A percentile compares a stretch with the other conserved stretches of the same genome.
Evolutionary conservation across 92 coral and sea anemone species (phyloP).

Genomic region (Porites rus): DNA sequence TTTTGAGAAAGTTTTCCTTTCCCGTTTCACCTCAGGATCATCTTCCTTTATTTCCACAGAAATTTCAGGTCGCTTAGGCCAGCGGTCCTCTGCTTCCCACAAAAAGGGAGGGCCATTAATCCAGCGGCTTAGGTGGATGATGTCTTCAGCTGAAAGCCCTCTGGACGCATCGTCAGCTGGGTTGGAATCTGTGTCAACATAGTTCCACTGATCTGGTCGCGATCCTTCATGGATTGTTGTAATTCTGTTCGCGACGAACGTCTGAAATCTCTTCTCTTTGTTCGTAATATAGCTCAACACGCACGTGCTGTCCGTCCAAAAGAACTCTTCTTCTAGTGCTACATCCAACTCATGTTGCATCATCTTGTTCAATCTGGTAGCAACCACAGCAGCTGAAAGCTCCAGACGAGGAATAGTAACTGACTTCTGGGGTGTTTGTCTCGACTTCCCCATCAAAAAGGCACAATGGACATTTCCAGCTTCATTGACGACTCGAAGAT

Average conservation of each 20-base stretch:
- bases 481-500: slow-evolving; percentile 31
- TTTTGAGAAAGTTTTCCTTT: slow-evolving; percentile 17
- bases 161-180: slow-evolving; percentile 81
- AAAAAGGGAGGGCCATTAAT: slow-evolving; percentile 17
- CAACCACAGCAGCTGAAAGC: slow-evolving; percentile 27
- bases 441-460: slow-evolving; percentile 31
- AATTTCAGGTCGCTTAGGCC: slow-evolving; percentile 65
- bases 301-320: slow-evolving; percentile 47
- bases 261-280: slow-evolving; percentile 34
- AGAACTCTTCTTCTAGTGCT: not conserved
- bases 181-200: slow-evolving; percentile 66
- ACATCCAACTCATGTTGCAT: slow-evolving; percentile 14
- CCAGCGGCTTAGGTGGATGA: slow-evolving; percentile 34
- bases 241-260: slow-evolving; percentile 21
- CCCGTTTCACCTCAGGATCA: slow-evolving; percentile 69
- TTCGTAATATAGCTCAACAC: slow-evolving; percentile 37
- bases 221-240: slow-evolving; percentile 57
- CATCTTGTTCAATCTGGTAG: slow-evolving; percentile 27
- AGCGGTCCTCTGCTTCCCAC: slow-evolving; percentile 35
- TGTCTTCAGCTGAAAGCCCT: slow-evolving; percentile 52
- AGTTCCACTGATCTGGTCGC: slow-evolving; percentile 63
- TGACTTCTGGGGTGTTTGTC: slow-evolving; percentile 26
- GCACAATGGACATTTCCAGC: slow-evolving; percentile 22
- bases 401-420: too few species aligned
- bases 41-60: slow-evolving; percentile 32